Evolutionary conservation across 2,113 vertebrate genomes (phyloP).

Genomic region (Numida meleagris): DNA sequence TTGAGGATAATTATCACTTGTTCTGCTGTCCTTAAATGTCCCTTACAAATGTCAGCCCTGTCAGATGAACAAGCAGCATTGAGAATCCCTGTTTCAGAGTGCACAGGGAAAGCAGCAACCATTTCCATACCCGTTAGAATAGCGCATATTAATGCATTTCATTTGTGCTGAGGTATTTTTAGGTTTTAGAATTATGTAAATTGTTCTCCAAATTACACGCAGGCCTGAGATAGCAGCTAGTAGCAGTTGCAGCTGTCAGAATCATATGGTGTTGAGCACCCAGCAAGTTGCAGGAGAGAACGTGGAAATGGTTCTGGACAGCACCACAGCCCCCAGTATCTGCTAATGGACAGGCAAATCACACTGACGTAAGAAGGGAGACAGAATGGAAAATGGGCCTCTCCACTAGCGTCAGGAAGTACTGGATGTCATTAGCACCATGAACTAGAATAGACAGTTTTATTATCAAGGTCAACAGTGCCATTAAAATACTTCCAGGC

Average conservation of each 20-base stretch:
- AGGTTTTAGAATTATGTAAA: slow-evolving; percentile 51
- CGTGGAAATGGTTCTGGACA: rapidly evolving
- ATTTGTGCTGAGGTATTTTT: slow-evolving; percentile 50
- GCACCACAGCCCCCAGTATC: neutral
- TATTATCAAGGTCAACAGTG: slow-evolving; percentile 56
- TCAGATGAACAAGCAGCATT: neutral
- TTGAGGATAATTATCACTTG: slow-evolving; percentile 37
- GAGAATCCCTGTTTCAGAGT: neutral
- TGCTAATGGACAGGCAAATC: neutral
- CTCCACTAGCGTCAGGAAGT: neutral
- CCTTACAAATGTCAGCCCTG: neutral
- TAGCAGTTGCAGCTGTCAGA: slow-evolving; percentile 36
- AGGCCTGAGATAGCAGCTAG: slow-evolving; percentile 29
- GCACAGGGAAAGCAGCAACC: neutral
- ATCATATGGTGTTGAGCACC: neutral
- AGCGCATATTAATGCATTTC: neutral
- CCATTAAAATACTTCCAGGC: slow-evolving; percentile 44
- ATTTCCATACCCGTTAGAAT: neutral
- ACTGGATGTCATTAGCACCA: slow-evolving; percentile 1
- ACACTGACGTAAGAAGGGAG: neutral
- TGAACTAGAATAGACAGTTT: slow-evolving; percentile 4
- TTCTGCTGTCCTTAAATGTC: slow-evolving; percentile 46
- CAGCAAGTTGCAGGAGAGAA: neutral
- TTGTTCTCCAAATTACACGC: slow-evolving; percentile 43
- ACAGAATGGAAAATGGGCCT: neutral